phyloP scores from a whole-genome alignment of 2,888 invertebrate species.

The Unio delphinus region DNA sequence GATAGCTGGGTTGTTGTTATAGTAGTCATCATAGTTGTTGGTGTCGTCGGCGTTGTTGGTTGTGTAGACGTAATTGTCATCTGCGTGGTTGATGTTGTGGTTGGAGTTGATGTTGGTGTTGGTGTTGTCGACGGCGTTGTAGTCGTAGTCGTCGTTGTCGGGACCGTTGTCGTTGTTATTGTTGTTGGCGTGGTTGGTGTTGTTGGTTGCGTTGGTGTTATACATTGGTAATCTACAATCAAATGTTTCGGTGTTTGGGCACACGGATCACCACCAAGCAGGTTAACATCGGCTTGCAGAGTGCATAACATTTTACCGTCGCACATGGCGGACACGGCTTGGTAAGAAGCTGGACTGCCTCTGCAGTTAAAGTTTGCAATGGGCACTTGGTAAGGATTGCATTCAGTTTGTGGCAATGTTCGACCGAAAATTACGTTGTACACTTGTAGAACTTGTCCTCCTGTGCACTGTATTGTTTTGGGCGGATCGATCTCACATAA shows the following conservation, averaged over 20 bases:
- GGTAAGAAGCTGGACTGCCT: slow-evolving; percentile 8
- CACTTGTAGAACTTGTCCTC: slow-evolving; percentile 21
- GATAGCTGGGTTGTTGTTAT: slow-evolving; percentile 14
- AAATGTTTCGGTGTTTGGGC: slow-evolving; percentile 37
- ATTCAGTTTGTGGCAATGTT: slow-evolving; percentile 9
- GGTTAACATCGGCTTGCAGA: slow-evolving; percentile 11
- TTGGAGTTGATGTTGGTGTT: too few relatives aligned
- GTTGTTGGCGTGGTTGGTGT: too few relatives aligned
- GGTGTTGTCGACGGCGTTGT: too few relatives aligned
- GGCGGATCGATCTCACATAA: background rate
- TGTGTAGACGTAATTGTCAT: slow-evolving; percentile 12
- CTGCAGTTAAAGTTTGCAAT: slow-evolving; percentile 22
- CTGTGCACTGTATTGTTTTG: slow-evolving; percentile 18
- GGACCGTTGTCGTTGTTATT: too few relatives aligned
- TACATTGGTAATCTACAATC: slow-evolving; percentile 25
- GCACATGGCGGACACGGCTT: slow-evolving; percentile 23
- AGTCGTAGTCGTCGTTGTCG: too few relatives aligned
- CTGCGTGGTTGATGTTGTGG: slow-evolving; percentile 9
- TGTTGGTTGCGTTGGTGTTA: slow-evolving; percentile 4
- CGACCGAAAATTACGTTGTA: slow-evolving; percentile 29
- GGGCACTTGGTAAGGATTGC: slow-evolving; percentile 18
- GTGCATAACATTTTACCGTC: slow-evolving; percentile 27
- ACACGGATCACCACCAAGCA: slow-evolving; percentile 39
- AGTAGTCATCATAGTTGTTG: slow-evolving; percentile 19
- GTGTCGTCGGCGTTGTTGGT: slow-evolving; percentile 14